A percentile compares a stretch with the other conserved stretches of the same genome.
Conservation (phyloP, 2,797 vertebrate species). For the Poecilia wingei region DNA sequence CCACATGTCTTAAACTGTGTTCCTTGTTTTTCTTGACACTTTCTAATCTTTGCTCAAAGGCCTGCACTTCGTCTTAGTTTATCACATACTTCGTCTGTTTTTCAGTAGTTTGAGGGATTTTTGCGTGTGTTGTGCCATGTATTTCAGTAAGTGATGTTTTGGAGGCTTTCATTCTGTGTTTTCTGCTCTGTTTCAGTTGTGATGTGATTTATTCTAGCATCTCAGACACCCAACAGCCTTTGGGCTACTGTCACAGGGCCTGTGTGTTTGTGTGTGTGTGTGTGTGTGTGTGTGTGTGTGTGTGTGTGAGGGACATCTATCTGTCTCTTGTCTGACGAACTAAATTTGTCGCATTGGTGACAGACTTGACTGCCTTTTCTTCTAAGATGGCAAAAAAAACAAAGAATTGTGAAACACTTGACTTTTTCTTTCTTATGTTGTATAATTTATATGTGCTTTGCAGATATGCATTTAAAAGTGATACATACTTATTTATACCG, state of each 20-base stretch:
- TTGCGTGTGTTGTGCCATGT: slow-evolving; percentile 24
- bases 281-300: slow-evolving; percentile 22
- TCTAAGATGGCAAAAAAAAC: slow-evolving; percentile 52
- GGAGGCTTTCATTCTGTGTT: slow-evolving; percentile 50
- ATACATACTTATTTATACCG: not conserved
- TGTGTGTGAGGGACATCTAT: slow-evolving; percentile 54
- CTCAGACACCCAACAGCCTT: slow-evolving; percentile 63
- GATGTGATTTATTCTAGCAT: slow-evolving; percentile 71
- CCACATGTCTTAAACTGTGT: not conserved
- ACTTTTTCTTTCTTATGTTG: slow-evolving; percentile 2
- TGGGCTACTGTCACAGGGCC: slow-evolving; percentile 54
- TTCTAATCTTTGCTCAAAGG: slow-evolving; percentile 27
- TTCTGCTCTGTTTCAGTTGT: slow-evolving; percentile 61
- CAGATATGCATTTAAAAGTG: slow-evolving; percentile 4
- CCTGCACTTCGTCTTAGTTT: slow-evolving; percentile 1
- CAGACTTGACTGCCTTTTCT: slow-evolving; percentile 58
- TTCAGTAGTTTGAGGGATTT: slow-evolving; percentile 10
- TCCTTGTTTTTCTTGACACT: not conserved
- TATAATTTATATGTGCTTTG: slow-evolving; percentile 4
- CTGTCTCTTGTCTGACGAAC: slow-evolving; percentile 66
- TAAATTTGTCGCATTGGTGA: slow-evolving; percentile 60
- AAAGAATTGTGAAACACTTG: slow-evolving; percentile 58
- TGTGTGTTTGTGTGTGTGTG: slow-evolving; percentile 13
- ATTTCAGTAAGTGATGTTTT: slow-evolving; percentile 54
- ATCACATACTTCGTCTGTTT: slow-evolving; percentile 4